Evolutionary conservation across 1,140 invertebrate genomes (phyloP), one percentile per base, ranked within the genome.

Genomic region (Drosophila elegans): DNA sequence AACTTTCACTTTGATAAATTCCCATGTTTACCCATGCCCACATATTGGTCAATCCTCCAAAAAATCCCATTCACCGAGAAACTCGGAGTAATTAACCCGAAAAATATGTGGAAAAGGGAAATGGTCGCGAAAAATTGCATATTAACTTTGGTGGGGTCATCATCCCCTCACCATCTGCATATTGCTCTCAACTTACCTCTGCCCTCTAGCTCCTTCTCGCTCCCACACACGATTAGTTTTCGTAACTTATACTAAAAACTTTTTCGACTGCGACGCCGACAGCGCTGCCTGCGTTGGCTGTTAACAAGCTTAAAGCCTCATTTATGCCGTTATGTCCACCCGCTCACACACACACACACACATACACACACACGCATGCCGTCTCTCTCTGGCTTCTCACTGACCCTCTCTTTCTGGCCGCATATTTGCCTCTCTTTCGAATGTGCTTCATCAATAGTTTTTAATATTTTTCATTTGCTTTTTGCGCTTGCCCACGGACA

Each of bases 381-480:
- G 3, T 60, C 38, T 16, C 67, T 41, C 55, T 56, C 38, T 63
- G 34, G 41, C 42, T 57, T 57, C 13, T 42, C 32, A 6, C 46
- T 45, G 45, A 41, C 66, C 44, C 42, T 49, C 61, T 67, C 63
- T 49, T 54, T 75, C 64, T 46, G 73, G 29, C 4, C 39, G 27
- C 25, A 42, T 63, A 63, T 39, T 36, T 53, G 62, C 51, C 64
- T 51, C 61, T 72, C 71, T 61, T 74, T 80, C 68, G 62, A 76
- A 84, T 88, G 84, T 85, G 78, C 85, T 91, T 91, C 90, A 91
- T 91, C 90, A 91, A 91, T 91, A 91, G 85, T 74, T 78, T 89
- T 75, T 74, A 68, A 72, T 79, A 71, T 78, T 86, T 78, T 81
- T 88, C 76, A 83, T 80, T 76, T 80, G 76, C 76, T 56, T 59